Percentiles rank a stretch among this genome's conserved stretches.
Evolutionary conservation across 1,140 invertebrate species (phyloP).

Genomic region (Scaptomyza graminum): DNA sequence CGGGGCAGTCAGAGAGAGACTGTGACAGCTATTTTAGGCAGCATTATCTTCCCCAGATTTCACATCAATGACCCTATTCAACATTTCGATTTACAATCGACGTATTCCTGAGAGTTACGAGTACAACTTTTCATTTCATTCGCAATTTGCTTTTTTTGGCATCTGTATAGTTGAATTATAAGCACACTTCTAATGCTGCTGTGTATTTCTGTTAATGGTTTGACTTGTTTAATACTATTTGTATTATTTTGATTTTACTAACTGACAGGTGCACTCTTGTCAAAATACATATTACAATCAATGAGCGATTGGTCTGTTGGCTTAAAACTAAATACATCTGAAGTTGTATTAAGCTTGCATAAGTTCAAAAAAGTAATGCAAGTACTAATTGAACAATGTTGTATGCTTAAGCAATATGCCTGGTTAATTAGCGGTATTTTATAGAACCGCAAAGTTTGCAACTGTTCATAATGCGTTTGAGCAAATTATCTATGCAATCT

Average conservation of each 20-base stretch:
- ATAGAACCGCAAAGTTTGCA: neutral
- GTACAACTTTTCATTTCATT: too few relatives aligned
- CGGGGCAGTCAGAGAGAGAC: conserved; percentile 41
- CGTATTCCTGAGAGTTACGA: too few relatives aligned
- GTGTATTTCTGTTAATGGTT: neutral
- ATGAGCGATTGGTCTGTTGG: neutral
- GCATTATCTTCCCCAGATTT: conserved; percentile 12
- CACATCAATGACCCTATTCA: conserved; percentile 21
- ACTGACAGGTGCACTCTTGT: neutral
- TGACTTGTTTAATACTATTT: conserved; percentile 5
- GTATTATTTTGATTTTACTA: neutral
- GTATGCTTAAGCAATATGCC: too few relatives aligned
- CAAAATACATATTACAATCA: neutral
- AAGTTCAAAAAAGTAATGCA: too few relatives aligned
- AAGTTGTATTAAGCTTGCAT: too few relatives aligned
- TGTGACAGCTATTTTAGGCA: conserved; percentile 62
- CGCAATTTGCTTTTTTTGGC: neutral
- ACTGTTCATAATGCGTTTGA: neutral
- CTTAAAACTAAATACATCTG: too few relatives aligned
- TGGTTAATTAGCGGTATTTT: neutral
- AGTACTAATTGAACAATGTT: too few relatives aligned
- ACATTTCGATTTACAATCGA: conserved; percentile 3
- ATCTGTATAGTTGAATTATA: neutral
- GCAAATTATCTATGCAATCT: too few relatives aligned
- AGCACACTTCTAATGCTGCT: too few relatives aligned